Evolutionary conservation across 2,113 vertebrate genomes (phyloP), one percentile per base, ranked within the genome.

Genomic region (Aegotheles bennettii): DNA sequence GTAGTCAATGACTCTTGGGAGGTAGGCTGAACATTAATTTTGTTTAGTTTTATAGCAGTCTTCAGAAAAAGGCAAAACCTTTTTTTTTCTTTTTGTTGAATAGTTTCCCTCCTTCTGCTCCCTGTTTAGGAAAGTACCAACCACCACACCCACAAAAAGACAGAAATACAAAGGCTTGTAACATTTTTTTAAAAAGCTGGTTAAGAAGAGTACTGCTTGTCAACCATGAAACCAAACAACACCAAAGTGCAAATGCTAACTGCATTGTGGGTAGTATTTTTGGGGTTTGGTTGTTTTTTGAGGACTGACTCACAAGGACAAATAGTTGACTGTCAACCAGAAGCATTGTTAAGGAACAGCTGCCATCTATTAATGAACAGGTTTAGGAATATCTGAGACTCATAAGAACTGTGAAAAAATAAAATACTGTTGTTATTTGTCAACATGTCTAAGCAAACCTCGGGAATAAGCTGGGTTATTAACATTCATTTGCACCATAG

Each of bases 311-410:
- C 79, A 86, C 15, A 63, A 40, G 29, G 36, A 65, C 60, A 88
- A 56, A 53, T 51, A 80, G 48, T 54, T 63, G 68, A 84, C 68
- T 75, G 79, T 71, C 18, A 95, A 94, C 51, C 51, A 86, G 56
- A 86, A 90, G 28, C n/a, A 84, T 31, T 80, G 85, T 74, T 60
- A 89, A 91, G 79, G 23, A 90, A 70, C 71, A 95, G 64, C 82
- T 95, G 83, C 35, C 76, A 89, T 57, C 51, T 75, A 35, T 81
- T 93, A 92, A 93, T 60, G n/a, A 78, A 77, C 88, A 96, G 43
- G 92, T 97, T 93, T 84, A 93, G 79, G 56, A 88, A 35, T 81
- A 90, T 68, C 87, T 89, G 71, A 92, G 56, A 86, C 67, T 81
- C 8, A 0, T 11, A 77, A 87, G 68, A 94, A 81, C 43, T 26